Evolutionary conservation across 2,113 vertebrate species (phyloP).

Genomic region (Pygoscelis adeliae): DNA sequence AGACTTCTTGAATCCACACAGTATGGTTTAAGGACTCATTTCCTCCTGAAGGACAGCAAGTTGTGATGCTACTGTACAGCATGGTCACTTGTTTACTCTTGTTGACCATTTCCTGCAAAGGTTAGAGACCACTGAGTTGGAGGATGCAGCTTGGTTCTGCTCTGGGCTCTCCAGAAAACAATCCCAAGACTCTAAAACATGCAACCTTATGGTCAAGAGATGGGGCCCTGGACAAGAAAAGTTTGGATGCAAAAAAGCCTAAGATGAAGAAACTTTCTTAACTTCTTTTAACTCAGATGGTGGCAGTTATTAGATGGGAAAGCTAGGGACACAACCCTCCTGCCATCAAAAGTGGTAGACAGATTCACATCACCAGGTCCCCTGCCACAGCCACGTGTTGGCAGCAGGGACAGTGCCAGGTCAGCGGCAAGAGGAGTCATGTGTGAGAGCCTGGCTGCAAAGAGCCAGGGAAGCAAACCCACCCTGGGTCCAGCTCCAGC

Average conservation of each 20-base stretch:
- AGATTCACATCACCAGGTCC: neutral
- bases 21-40: neutral
- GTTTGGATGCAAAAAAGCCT: neutral
- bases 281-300: neutral
- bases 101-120: neutral
- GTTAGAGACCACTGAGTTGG: neutral
- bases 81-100: neutral
- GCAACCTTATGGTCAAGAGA: neutral
- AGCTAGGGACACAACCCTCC: neutral
- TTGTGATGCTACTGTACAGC: neutral
- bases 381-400: neutral
- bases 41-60: neutral
- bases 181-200: neutral
- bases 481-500: neutral
- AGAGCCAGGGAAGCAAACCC: neutral
- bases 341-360: neutral
- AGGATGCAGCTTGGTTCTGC: neutral
- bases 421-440: neutral
- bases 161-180: accelerated
- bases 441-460: neutral
- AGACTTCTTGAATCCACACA: neutral
- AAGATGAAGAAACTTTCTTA: neutral
- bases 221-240: neutral
- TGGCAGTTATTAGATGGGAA: neutral
- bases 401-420: neutral